phyloP scores from a whole-genome alignment of 1,140 invertebrate genomes.

The Spodoptera litura region DNA sequence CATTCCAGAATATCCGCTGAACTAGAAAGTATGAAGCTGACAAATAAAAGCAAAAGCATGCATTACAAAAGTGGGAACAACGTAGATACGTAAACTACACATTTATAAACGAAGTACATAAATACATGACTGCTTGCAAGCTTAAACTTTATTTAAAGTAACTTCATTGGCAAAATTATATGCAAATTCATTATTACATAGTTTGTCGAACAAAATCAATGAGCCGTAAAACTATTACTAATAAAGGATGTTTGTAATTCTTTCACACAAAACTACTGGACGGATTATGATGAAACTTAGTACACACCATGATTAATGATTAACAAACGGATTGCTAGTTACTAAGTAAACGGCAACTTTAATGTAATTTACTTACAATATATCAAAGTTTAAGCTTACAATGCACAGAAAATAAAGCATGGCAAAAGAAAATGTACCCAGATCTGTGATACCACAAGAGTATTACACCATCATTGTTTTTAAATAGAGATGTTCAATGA shows the following conservation, averaged over 20 bases:
- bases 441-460: neutral
- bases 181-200: too few species aligned
- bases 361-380: neutral
- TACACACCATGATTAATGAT: neutral
- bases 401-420: neutral
- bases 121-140: neutral
- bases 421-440: neutral
- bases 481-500: neutral
- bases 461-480: neutral
- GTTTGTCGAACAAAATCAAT: neutral
- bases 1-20: neutral
- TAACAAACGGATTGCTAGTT: too few species aligned
- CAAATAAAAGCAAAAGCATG: slow-evolving; percentile 33
- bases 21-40: neutral
- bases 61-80: slow-evolving; percentile 10
- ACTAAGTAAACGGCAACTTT: too few species aligned
- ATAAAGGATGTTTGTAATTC: neutral
- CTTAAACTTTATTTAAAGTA: slow-evolving; percentile 17
- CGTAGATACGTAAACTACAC: slow-evolving; percentile 1
- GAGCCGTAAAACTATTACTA: neutral
- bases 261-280: too few species aligned
- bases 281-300: neutral
- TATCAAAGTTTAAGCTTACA: slow-evolving; percentile 24
- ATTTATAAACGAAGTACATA: neutral
- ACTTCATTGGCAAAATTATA: neutral